phyloP scores from a whole-genome alignment of 2,113 vertebrate genomes.

The Megaptera novaeangliae region DNA sequence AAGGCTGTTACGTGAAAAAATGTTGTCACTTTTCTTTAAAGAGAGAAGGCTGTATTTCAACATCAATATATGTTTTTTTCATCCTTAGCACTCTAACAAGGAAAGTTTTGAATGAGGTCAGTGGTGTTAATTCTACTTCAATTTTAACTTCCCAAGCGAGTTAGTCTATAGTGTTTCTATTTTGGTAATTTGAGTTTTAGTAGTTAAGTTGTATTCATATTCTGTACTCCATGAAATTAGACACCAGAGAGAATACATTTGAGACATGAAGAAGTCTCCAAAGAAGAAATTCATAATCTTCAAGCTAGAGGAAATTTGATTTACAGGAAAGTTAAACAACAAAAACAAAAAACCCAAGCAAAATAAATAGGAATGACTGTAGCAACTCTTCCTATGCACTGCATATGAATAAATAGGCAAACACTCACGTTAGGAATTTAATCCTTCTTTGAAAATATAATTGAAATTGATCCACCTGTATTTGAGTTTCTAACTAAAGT shows the following conservation, averaged over 20 bases:
- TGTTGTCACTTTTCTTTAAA: not conserved
- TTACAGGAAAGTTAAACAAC: constrained; percentile 6
- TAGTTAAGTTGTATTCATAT: not conserved
- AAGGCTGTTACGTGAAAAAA: not conserved
- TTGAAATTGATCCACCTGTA: constrained; percentile 18
- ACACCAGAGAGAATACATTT: not conserved
- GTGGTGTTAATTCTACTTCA: not conserved
- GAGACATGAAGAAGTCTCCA: constrained; percentile 15
- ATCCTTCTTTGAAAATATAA: constrained; percentile 37
- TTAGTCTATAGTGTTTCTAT: not conserved
- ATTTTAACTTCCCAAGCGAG: not conserved
- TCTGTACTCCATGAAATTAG: constrained; percentile 35
- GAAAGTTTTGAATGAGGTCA: constrained; percentile 26
- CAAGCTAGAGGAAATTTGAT: constrained; percentile 40
- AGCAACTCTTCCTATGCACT: not conserved
- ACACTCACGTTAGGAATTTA: not conserved
- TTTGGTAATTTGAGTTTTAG: constrained; percentile 34
- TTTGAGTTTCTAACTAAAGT: constrained; percentile 24
- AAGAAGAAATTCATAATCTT: constrained; percentile 42
- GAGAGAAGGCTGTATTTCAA: constrained; percentile 1
- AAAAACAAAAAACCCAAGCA: not conserved
- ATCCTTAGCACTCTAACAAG: not conserved
- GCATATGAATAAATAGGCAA: not conserved
- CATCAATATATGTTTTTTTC: constrained; percentile 25
- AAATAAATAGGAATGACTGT: not conserved